A percentile compares a stretch with the other conserved stretches of the same genome.
These are phyloP conservation scores for Drosophila pseudoananassae DNA, from an alignment of 1,140 invertebrate species.

Conservation along the genomic window DNA sequence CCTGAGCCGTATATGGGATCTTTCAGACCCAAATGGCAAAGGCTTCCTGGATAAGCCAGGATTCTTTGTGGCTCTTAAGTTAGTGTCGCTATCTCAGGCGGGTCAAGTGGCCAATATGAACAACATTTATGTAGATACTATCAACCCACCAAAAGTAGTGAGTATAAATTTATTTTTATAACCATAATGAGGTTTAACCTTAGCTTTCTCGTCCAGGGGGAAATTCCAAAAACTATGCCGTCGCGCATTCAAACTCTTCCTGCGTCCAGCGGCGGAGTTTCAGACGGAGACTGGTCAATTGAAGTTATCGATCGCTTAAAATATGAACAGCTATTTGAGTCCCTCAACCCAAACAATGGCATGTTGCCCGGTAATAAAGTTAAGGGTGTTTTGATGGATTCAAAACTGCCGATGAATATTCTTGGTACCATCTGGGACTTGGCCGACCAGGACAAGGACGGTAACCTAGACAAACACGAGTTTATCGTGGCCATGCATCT, in stretches of 20 bases:
- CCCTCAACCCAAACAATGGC: slow-evolving; percentile 93
- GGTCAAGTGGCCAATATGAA: slow-evolving; percentile 92
- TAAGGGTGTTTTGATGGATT: slow-evolving; percentile 94
- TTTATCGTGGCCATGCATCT: slow-evolving; percentile 98
- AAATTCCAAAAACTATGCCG: slow-evolving; percentile 87
- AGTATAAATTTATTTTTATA: slow-evolving; percentile 62
- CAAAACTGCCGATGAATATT: slow-evolving; percentile 94
- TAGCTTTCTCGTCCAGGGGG: slow-evolving; percentile 86
- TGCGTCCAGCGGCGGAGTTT: slow-evolving; percentile 85
- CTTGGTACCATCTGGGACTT: slow-evolving; percentile 98
- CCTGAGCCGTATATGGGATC: slow-evolving; percentile 96
- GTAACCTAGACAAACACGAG: slow-evolving; percentile 96
- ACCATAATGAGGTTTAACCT: neutral
- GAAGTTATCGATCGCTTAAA: slow-evolving; percentile 93
- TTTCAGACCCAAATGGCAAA: slow-evolving; percentile 96
- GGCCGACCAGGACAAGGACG: slow-evolving; percentile 98
- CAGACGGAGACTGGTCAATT: slow-evolving; percentile 91
- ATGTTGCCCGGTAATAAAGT: slow-evolving; percentile 96
- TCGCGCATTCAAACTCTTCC: slow-evolving; percentile 85
- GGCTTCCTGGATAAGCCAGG: slow-evolving; percentile 95
- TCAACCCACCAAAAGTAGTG: slow-evolving; percentile 97
- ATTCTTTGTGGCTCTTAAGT: slow-evolving; percentile 95
- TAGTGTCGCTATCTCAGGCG: slow-evolving; percentile 94
- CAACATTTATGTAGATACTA: slow-evolving; percentile 91
- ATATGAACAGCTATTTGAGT: slow-evolving; percentile 96